Evolutionary conservation across 2,888 invertebrate genomes (phyloP).

Genomic region (Pteria penguin): DNA sequence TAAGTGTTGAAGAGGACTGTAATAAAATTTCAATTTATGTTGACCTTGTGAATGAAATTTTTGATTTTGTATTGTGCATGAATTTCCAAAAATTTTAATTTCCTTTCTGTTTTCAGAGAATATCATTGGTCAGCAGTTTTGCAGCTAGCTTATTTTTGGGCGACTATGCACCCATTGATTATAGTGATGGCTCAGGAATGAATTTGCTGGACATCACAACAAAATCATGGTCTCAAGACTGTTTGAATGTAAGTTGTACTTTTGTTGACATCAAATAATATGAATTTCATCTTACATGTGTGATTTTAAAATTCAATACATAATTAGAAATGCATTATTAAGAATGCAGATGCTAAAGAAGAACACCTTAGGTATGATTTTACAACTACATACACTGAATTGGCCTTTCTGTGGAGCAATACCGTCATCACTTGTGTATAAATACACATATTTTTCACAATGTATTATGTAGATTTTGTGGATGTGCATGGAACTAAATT

Average conservation of each 20-base stretch:
- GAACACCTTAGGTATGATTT: not conserved
- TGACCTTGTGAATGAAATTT: too few species aligned
- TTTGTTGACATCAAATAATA: too few species aligned
- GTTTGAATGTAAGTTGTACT: conserved; percentile 84
- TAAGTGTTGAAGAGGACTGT: too few species aligned
- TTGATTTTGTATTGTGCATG: too few species aligned
- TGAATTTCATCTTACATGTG: too few species aligned
- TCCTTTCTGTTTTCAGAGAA: conserved; percentile 84
- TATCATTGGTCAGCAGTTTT: conserved; percentile 96
- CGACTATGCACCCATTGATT: conserved; percentile 93
- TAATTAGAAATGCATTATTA: not conserved
- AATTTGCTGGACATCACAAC: conserved; percentile 92
- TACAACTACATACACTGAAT: not conserved
- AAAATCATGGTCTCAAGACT: conserved; percentile 88
- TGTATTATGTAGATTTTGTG: too few species aligned
- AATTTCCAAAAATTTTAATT: not conserved
- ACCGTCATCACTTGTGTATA: too few species aligned
- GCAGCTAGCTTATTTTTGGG: conserved; percentile 93
- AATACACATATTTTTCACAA: too few species aligned
- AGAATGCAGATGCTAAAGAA: not conserved
- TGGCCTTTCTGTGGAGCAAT: too few species aligned
- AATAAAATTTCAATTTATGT: too few species aligned
- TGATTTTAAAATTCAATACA: not conserved
- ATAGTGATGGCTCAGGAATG: conserved; percentile 97
- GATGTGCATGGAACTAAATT: too few species aligned